Evolutionary conservation across 1,140 invertebrate genomes (phyloP).

Genomic region (Halesus radiatus): DNA sequence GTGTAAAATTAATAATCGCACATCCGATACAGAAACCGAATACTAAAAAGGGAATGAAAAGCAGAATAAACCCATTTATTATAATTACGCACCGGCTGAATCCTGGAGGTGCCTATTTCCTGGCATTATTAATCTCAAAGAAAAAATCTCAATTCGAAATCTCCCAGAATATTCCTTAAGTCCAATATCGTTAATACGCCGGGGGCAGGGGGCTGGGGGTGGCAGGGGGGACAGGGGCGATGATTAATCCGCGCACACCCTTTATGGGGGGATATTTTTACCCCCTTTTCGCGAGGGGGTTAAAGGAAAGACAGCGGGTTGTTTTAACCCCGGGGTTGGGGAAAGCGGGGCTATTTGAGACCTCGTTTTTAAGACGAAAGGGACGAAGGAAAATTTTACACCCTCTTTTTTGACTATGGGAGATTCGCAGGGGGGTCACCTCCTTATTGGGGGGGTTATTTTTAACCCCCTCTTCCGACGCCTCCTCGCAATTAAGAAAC

Average conservation of each 20-base stretch:
- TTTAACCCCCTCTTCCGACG: constrained; percentile 45
- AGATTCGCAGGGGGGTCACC: neutral
- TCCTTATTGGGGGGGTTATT: constrained; percentile 45
- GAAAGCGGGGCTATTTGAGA: constrained; percentile 48
- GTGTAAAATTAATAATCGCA: constrained; percentile 34
- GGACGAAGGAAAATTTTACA: constrained; percentile 46
- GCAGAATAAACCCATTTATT: constrained; percentile 56
- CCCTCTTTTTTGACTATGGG: constrained; percentile 44
- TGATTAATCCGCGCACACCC: constrained; percentile 58
- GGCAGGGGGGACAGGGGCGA: constrained; percentile 45
- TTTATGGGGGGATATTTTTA: constrained; percentile 57
- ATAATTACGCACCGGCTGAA: constrained; percentile 56
- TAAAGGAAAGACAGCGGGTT: constrained; percentile 50
- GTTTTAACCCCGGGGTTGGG: constrained; percentile 47
- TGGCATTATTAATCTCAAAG: constrained; percentile 56
- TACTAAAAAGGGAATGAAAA: constrained; percentile 47
- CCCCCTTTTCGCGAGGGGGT: constrained; percentile 53
- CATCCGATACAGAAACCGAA: constrained; percentile 42
- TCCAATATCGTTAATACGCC: constrained; percentile 58
- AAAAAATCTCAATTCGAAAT: constrained; percentile 58
- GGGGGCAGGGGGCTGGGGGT: constrained; percentile 13
- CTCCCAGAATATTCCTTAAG: constrained; percentile 57
- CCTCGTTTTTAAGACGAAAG: constrained; percentile 54
- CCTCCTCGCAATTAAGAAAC: constrained; percentile 59
- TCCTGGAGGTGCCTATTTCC: constrained; percentile 55